A percentile compares a stretch with the other conserved stretches of the same genome.
Evolutionary conservation across 2,888 invertebrate genomes (phyloP).

Genomic region (Epirrhoe tristata): DNA sequence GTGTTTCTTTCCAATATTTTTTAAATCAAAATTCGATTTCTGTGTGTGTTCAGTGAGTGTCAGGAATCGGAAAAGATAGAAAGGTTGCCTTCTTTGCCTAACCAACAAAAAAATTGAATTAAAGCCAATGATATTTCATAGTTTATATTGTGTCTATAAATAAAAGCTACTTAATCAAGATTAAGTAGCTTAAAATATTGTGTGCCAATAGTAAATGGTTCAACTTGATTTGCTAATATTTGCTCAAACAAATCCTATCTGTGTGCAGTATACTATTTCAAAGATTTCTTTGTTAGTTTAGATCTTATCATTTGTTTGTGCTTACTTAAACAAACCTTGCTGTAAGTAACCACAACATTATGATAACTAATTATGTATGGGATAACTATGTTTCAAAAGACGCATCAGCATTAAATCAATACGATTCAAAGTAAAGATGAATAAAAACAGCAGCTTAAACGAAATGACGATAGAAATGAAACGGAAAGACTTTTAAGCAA

Average conservation of each 20-base stretch:
- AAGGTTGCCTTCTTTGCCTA: too few species aligned
- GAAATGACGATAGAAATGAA: constrained; percentile 47
- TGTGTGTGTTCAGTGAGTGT: too few species aligned
- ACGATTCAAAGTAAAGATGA: constrained; percentile 19
- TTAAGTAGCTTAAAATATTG: constrained; percentile 10
- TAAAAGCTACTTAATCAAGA: too few species aligned
- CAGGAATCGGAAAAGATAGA: too few species aligned
- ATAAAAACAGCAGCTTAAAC: constrained; percentile 28
- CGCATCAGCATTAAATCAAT: constrained; percentile 12
- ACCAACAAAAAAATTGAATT: too few species aligned
- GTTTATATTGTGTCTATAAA: too few species aligned
- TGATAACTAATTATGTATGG: not conserved
- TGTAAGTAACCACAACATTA: constrained; percentile 16
- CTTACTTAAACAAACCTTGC: constrained; percentile 24
- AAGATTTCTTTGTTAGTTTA: constrained; percentile 33
- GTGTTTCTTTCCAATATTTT: too few species aligned
- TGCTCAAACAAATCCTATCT: constrained; percentile 32
- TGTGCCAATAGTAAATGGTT: constrained; percentile 28
- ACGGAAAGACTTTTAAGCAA: constrained; percentile 46
- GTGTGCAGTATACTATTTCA: constrained; percentile 30
- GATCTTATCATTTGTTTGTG: constrained; percentile 33
- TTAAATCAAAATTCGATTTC: too few species aligned
- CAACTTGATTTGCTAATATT: constrained; percentile 30
- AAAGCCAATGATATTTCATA: too few species aligned
- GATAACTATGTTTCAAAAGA: not conserved